Conservation (phyloP, 2,113 vertebrate genomes). For the Leucopsar rothschildi region DNA sequence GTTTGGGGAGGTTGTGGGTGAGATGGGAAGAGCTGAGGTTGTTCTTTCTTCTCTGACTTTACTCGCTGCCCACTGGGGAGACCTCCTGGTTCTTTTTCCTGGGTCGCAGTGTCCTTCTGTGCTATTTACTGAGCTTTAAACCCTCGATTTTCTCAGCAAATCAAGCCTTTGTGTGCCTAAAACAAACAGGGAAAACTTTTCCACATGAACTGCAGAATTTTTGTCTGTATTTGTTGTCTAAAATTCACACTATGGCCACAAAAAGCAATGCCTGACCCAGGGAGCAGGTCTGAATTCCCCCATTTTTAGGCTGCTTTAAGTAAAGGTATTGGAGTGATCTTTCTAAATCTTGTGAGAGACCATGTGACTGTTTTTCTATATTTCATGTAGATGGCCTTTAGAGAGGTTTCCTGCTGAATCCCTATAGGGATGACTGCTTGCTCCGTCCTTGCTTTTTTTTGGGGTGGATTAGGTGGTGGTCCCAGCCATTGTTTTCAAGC, state of each 20-base stretch:
- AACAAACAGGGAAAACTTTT: background rate
- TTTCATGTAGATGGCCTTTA: background rate
- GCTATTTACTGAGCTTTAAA: constrained; percentile 22
- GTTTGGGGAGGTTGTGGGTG: background rate
- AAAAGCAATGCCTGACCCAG: background rate
- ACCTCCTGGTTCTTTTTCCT: background rate
- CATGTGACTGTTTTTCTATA: background rate
- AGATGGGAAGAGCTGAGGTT: background rate
- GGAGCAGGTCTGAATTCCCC: fast-evolving
- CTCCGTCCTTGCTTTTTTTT: background rate
- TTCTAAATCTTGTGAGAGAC: background rate
- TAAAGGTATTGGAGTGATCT: background rate
- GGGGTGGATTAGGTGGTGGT: fast-evolving
- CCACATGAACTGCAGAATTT: fast-evolving
- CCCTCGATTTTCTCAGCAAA: background rate
- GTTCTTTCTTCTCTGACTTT: background rate
- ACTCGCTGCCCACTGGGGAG: background rate
- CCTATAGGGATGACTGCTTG: background rate
- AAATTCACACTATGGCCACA: background rate
- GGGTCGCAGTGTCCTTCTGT: background rate
- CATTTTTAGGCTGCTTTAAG: background rate
- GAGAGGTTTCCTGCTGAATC: background rate
- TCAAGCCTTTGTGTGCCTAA: background rate
- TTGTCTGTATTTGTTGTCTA: background rate
- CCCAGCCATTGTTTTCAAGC: background rate